Evolutionary conservation across 2,113 vertebrate genomes (phyloP).

Genomic region (Tichodroma muraria): DNA sequence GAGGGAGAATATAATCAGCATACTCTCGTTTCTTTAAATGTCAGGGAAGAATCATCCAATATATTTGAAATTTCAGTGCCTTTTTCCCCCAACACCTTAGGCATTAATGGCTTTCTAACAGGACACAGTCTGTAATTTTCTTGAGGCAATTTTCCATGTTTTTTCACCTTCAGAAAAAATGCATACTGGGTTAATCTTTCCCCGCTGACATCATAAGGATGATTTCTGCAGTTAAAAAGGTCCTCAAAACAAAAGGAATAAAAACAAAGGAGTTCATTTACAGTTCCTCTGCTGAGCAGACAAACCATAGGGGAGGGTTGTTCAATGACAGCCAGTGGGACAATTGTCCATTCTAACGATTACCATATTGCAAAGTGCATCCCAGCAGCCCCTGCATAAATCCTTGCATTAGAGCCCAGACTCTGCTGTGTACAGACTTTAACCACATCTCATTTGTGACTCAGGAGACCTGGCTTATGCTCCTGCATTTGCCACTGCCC

Average conservation of each 20-base stretch:
- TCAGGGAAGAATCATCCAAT: not conserved
- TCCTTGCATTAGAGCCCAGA: not conserved
- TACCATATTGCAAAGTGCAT: not conserved
- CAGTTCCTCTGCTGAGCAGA: slow-evolving; percentile 1
- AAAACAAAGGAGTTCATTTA: not conserved
- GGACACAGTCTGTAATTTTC: slow-evolving; percentile 1
- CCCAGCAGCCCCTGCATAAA: not conserved
- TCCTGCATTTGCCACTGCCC: not conserved
- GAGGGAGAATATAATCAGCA: slow-evolving; percentile 2
- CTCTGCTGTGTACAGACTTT: not conserved
- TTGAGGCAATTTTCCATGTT: slow-evolving; percentile 21
- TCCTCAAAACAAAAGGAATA: slow-evolving; percentile 4
- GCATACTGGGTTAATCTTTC: not conserved
- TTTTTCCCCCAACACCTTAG: not conserved
- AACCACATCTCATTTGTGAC: not conserved
- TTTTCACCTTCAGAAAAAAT: slow-evolving; percentile 18
- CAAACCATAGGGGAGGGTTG: not conserved
- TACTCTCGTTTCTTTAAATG: not conserved
- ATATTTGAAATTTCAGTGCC: not conserved
- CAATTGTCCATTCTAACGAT: not conserved
- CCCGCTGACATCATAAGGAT: not conserved
- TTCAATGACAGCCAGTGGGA: slow-evolving; percentile 24
- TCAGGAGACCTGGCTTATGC: not conserved
- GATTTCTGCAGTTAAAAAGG: not conserved
- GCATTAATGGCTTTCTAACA: slow-evolving; percentile 22